Base-by-base conservation (phyloP, 2,113 vertebrate species). In the Calidris pugnax region DNA sequence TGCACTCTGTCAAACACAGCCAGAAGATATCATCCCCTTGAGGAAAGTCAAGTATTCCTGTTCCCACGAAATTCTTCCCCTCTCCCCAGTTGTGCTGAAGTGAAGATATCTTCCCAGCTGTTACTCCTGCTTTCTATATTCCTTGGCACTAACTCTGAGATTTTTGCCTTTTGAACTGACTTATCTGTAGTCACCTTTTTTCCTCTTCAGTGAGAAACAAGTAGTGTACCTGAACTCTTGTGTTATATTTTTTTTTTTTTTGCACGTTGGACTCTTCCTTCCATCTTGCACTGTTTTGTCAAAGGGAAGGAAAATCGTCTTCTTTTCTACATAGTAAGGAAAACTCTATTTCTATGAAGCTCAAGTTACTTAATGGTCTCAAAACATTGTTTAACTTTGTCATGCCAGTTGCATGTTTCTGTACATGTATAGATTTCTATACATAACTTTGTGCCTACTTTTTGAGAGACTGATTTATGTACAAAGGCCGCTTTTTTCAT, bases 21-120 rank as follows among this genome's bases (percentile, higher is more conserved):
- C 94, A 93, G 91, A 28, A 97, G 71, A 85, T 93, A 96, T 50
- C 87, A 19, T 56, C 48, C 51, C 95, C 96, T 76, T 95, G 96
- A 83, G 97, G 83, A 85, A 71, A 90, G 47, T 3, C 21, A 37
- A 90, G 56, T 48, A 53, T 47, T 92, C 4, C 5, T 89, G 89
- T 77, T 95, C 94, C 91, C 93, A 95, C 0, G 1, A 78, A 75
- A 74, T 71, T 50, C 82, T 93, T 73, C 22, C 39, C 12, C 74
- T 53, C 67, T 82, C 51, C 56, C 51, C 37, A 81, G 82, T 32
- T 87, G n/a, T 79, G 87, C 90, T 89, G 83, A 87, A 86, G 89
- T 62, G 56, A 89, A 68, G 87, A 80, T 75, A 67, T 80, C 76
- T 95, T 76, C 67, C 69, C 60, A 93, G 77, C 76, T 97, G 84